These are phyloP conservation scores for Catostylus mosaicus DNA, from an alignment of 30 jellyfish, hydroid and myxozoan genomes.

Conservation along the genomic window DNA sequence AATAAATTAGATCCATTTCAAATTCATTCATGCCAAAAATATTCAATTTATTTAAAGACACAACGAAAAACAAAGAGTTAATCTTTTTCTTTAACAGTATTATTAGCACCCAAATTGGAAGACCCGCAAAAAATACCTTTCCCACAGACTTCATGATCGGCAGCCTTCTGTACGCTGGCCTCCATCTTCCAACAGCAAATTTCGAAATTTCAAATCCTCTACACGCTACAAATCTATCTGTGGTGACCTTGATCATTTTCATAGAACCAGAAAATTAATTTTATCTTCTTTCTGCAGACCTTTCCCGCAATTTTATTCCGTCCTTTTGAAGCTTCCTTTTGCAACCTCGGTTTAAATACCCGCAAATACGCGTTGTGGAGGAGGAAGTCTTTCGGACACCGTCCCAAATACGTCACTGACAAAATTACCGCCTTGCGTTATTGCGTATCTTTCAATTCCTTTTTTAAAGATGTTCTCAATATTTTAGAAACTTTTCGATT, in stretches of 20 bases:
- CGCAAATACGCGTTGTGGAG: neutral
- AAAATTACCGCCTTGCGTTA: too few relatives aligned
- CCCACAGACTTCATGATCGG: neutral
- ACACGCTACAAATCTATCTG: neutral
- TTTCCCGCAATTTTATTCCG: too few relatives aligned
- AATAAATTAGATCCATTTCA: too few relatives aligned
- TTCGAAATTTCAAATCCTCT: neutral
- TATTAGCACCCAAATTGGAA: too few relatives aligned
- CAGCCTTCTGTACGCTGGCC: neutral
- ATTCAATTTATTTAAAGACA: too few relatives aligned
- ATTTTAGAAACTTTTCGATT: too few relatives aligned
- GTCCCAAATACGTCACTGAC: slow-evolving; percentile 9
- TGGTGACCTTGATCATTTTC: neutral
- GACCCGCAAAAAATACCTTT: too few relatives aligned
- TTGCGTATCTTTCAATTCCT: too few relatives aligned
- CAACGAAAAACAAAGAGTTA: too few relatives aligned
- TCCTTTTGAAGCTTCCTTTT: neutral
- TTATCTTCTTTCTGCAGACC: neutral
- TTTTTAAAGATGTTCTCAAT: too few relatives aligned
- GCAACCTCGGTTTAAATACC: slow-evolving; percentile 6
- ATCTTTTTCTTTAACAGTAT: too few relatives aligned
- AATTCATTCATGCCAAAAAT: too few relatives aligned
- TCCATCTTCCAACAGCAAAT: neutral
- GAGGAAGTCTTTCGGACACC: neutral
- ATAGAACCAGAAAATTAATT: neutral